Evolutionary conservation across 2,113 vertebrate genomes (phyloP), one percentile per base, ranked within the genome.

Genomic region (Fregata magnificens): DNA sequence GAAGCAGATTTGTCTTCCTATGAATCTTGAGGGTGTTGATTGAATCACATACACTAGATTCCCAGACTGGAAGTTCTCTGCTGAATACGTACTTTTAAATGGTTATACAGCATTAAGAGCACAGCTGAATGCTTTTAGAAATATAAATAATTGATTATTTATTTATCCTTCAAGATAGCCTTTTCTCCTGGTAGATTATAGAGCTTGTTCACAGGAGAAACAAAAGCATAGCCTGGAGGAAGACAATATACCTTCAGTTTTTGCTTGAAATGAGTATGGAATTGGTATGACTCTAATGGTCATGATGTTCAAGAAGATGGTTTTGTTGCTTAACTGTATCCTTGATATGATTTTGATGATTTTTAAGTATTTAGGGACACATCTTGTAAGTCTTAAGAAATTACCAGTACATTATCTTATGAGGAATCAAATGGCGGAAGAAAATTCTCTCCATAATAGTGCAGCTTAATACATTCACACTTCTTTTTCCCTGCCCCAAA

Each of bases 101-200:
- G 71, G 91, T 80, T 95, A 50, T 50, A 47, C 58, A 93, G 84
- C 83, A 90, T 58, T 87, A 89, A 94, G 62, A 94, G 81, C 78
- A 59, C 44, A 91, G 86, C 74, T 87, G 84, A 95, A 95, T 83
- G 91, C 91, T 97, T 96, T 96, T 93, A 95, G 91, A 91, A 91
- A 96, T 47, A 91, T 93, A 96, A 96, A 97, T 97, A 93, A 97
- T 95, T 91, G 82, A 96, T 95, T 95, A 89, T 94, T 96, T 97
- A 96, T 96, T 96, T 97, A 96, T 79, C 89, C 70, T 95, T 67
- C 84, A 93, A 95, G 71, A 88, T 95, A 96, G 95, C 91, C 74
- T 88, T 83, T 96, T 85, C 91, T 95, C 89, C 61, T 94, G 79
- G 84, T 83, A 93, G 78, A 87, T 85, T 88, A 90, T 18, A 91